phyloP scores from a whole-genome alignment of 2,797 vertebrate species.

The Premnoplex brunnescens region DNA sequence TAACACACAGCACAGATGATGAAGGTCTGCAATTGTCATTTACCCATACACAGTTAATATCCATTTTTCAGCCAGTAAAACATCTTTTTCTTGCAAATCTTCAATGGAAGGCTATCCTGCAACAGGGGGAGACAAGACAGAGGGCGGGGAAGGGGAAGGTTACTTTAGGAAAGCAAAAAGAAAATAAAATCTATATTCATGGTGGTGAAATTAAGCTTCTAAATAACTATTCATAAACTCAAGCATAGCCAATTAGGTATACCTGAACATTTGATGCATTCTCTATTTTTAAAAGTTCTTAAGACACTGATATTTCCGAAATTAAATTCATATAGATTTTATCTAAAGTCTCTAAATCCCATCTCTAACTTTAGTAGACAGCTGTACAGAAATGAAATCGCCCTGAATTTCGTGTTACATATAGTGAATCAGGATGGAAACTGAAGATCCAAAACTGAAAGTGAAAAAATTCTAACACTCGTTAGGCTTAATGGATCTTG shows the following conservation, averaged over 20 bases:
- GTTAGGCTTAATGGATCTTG: neutral
- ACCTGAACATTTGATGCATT: neutral
- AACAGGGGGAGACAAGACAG: rapidly evolving
- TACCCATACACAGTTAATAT: neutral
- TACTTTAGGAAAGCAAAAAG: neutral
- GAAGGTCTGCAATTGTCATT: neutral
- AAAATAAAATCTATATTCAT: neutral
- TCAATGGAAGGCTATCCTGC: neutral
- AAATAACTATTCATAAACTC: neutral
- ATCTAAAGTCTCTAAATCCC: neutral
- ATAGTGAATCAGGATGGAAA: neutral
- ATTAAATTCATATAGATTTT: neutral
- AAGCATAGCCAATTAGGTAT: neutral
- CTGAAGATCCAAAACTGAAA: neutral
- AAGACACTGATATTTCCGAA: neutral
- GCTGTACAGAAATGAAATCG: neutral
- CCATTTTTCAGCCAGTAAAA: neutral
- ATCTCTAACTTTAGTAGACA: neutral
- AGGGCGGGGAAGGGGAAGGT: rapidly evolving
- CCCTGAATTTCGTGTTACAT: neutral
- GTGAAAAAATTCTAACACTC: neutral
- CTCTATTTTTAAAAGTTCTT: neutral
- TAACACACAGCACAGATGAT: neutral
- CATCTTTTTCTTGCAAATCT: neutral
- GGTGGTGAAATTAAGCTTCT: neutral